Evolutionary conservation across 2,797 vertebrate species (phyloP).

Genomic region (Coendou prehensilis): DNA sequence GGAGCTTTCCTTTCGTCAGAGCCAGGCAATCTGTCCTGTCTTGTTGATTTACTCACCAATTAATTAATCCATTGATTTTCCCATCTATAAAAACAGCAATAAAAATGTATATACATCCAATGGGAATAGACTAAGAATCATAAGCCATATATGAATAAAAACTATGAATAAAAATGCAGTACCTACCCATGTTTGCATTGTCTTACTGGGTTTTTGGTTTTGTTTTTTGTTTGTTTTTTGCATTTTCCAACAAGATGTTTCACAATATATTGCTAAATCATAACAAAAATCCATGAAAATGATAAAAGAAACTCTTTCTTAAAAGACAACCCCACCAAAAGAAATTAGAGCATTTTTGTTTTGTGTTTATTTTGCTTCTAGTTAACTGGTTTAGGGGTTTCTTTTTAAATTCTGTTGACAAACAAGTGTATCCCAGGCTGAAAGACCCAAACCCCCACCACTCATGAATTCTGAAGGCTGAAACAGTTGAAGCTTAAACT

Average conservation of each 20-base stretch:
- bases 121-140: constrained; percentile 53
- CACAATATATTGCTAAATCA: neutral
- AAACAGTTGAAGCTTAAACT: neutral
- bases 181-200: constrained; percentile 32
- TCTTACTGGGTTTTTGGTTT: constrained; percentile 10
- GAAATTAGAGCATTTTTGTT: neutral
- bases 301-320: constrained; percentile 24
- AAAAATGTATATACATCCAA: neutral
- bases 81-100: constrained; percentile 68
- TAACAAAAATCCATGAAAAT: constrained; percentile 60
- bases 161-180: constrained; percentile 64
- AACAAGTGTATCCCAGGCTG: neutral
- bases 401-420: constrained; percentile 67
- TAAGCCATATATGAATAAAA: constrained; percentile 63
- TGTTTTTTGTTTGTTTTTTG: neutral
- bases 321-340: neutral
- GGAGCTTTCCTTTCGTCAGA: constrained; percentile 65
- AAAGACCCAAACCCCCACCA: constrained; percentile 58
- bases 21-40: neutral
- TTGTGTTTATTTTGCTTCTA: constrained; percentile 9
- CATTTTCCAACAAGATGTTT: constrained; percentile 53
- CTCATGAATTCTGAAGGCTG: constrained; percentile 59
- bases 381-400: constrained; percentile 62
- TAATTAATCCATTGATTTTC: constrained; percentile 75
- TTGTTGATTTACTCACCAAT: constrained; percentile 72